phyloP scores from a whole-genome alignment of 2,888 invertebrate species.

The Hypselothyrea guttata region DNA sequence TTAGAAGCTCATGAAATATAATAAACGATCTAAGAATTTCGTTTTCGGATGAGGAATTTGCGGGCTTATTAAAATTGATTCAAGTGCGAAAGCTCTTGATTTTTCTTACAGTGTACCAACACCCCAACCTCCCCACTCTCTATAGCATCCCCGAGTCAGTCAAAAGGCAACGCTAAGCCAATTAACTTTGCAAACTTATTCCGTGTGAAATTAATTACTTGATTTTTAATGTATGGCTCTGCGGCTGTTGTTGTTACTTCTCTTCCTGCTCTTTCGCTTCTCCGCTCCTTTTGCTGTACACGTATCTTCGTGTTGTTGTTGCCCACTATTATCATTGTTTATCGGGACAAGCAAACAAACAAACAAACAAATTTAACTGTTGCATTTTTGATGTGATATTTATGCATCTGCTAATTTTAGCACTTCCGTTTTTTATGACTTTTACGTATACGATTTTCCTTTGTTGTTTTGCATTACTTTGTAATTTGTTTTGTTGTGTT shows the following conservation, averaged over 20 bases:
- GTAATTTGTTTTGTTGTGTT: too few relatives aligned
- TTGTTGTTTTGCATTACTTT: background rate
- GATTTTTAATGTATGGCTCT: slow-evolving; percentile 47
- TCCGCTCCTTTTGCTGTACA: too few relatives aligned
- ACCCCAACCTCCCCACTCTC: background rate
- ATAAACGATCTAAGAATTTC: too few relatives aligned
- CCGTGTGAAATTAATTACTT: slow-evolving; percentile 73
- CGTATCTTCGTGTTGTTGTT: slow-evolving; percentile 12
- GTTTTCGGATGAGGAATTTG: too few relatives aligned
- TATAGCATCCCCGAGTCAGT: slow-evolving; percentile 25
- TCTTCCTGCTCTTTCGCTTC: background rate
- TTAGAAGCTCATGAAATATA: too few relatives aligned
- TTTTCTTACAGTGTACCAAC: too few relatives aligned
- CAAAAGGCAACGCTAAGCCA: slow-evolving; percentile 64
- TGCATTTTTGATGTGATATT: slow-evolving; percentile 49
- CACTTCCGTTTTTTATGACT: slow-evolving; percentile 49
- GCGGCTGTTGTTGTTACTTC: slow-evolving; percentile 11
- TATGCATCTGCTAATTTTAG: slow-evolving; percentile 44
- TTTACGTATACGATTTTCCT: slow-evolving; percentile 1
- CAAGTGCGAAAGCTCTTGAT: too few relatives aligned
- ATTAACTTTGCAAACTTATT: slow-evolving; percentile 71
- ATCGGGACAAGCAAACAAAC: slow-evolving; percentile 1
- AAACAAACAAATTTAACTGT: slow-evolving; percentile 47
- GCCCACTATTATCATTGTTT: slow-evolving; percentile 7
- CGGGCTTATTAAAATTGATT: too few relatives aligned